A percentile compares a stretch with the other conserved stretches of the same genome.
phyloP scores from a whole-genome alignment of 2,113 vertebrate genomes.

The Chamaea fasciata region DNA sequence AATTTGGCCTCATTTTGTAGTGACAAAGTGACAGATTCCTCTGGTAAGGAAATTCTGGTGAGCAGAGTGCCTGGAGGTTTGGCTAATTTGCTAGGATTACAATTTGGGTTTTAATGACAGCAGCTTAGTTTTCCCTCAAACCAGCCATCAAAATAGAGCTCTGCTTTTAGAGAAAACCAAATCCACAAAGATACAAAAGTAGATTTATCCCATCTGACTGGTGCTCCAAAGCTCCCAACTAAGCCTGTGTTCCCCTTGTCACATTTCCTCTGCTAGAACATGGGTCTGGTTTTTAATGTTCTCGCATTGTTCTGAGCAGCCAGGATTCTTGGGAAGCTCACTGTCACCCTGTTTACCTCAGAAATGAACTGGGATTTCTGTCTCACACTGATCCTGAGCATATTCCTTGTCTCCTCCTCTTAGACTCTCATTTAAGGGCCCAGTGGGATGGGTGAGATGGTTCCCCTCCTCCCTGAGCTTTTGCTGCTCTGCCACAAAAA shows the following conservation, averaged over 20 bases:
- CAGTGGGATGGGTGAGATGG: background rate
- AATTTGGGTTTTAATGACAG: background rate
- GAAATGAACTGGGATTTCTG: background rate
- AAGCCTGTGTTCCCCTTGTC: background rate
- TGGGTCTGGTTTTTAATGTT: background rate
- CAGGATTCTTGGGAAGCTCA: background rate
- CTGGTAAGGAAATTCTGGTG: background rate
- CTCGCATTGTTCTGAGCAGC: background rate
- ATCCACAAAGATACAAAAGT: background rate
- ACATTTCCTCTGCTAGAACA: background rate
- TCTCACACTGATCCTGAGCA: background rate
- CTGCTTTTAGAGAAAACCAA: background rate
- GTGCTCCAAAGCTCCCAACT: background rate
- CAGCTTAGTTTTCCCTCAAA: background rate
- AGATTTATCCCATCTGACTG: background rate
- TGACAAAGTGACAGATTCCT: background rate
- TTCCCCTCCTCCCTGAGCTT: background rate
- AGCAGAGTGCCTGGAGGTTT: constrained; percentile 16
- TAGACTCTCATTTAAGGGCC: background rate
- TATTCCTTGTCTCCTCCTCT: background rate
- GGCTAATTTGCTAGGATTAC: background rate
- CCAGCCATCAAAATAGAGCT: background rate
- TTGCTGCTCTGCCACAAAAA: background rate
- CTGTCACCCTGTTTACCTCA: background rate
- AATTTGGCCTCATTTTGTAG: constrained; percentile 16